Conservation (phyloP, 2,797 vertebrate species). For the Morelia viridis region DNA sequence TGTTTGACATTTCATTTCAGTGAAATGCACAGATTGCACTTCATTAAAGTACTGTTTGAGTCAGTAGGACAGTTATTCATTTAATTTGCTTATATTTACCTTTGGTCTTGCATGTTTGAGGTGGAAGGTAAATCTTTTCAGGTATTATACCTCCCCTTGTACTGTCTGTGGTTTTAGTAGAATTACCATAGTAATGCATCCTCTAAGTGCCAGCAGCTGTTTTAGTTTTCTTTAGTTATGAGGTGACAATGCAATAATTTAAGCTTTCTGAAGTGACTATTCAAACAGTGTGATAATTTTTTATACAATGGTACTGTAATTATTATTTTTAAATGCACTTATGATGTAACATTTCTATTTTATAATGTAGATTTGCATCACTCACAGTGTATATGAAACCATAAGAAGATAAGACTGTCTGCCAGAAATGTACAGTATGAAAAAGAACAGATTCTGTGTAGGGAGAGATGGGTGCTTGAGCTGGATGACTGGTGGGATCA, state of each 20-base stretch:
- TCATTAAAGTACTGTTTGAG: background rate
- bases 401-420: background rate
- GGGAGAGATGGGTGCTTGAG: background rate
- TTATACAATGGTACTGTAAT: background rate
- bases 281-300: background rate
- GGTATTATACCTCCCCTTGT: background rate
- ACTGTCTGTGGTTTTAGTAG: background rate
- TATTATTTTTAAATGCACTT: background rate
- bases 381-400: background rate
- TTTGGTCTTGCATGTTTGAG: background rate
- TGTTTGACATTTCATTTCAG: background rate
- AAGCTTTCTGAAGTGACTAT: background rate
- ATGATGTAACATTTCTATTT: background rate
- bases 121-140: background rate
- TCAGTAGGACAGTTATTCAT: background rate
- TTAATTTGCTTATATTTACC: background rate
- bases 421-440: background rate
- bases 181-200: background rate
- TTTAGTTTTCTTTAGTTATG: background rate
- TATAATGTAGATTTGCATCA: background rate
- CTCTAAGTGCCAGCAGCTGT: background rate
- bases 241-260: background rate
- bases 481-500: background rate
- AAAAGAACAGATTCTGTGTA: background rate
- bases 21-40: background rate